Evolutionary conservation across 2,888 invertebrate genomes (phyloP).

Genomic region (Ectemnius cavifrons): DNA sequence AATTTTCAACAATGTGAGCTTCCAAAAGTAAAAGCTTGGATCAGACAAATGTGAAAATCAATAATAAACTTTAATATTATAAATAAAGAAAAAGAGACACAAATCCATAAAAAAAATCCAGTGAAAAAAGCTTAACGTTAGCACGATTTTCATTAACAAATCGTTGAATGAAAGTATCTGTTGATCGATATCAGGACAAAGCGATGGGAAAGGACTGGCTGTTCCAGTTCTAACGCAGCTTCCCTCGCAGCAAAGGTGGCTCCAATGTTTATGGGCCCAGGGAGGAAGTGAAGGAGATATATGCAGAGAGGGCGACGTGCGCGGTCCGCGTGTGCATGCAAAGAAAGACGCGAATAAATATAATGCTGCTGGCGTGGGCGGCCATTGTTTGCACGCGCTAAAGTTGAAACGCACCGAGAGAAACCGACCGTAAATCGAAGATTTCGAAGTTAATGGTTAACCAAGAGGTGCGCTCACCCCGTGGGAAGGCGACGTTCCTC

Average conservation of each 20-base stretch:
- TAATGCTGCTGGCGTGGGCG: slow-evolving; percentile 67
- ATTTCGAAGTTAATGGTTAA: slow-evolving; percentile 63
- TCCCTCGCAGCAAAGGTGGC: slow-evolving; percentile 55
- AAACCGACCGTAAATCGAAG: slow-evolving; percentile 68
- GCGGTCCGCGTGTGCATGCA: slow-evolving; percentile 13
- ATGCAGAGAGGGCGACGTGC: slow-evolving; percentile 44
- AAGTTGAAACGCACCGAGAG: slow-evolving; percentile 59
- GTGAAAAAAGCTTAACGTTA: too few species aligned
- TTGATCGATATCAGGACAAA: too few species aligned
- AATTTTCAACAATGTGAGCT: too few species aligned
- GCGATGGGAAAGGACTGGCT: neutral
- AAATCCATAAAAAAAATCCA: neutral
- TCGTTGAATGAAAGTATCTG: too few species aligned
- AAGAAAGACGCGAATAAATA: slow-evolving; percentile 61
- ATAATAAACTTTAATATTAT: neutral
- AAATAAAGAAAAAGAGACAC: neutral
- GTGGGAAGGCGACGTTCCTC: slow-evolving; percentile 47
- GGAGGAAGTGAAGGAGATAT: slow-evolving; percentile 62
- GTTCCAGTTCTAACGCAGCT: slow-evolving; percentile 14
- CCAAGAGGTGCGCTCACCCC: slow-evolving; percentile 36
- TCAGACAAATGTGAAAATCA: neutral
- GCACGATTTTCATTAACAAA: too few species aligned
- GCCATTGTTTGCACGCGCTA: slow-evolving; percentile 67
- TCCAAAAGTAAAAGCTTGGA: too few species aligned
- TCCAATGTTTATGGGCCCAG: slow-evolving; percentile 62